Percentiles rank a stretch among this genome's conserved stretches.
phyloP scores from a whole-genome alignment of 1,140 invertebrate species.

The Drosophila pectinifera region DNA sequence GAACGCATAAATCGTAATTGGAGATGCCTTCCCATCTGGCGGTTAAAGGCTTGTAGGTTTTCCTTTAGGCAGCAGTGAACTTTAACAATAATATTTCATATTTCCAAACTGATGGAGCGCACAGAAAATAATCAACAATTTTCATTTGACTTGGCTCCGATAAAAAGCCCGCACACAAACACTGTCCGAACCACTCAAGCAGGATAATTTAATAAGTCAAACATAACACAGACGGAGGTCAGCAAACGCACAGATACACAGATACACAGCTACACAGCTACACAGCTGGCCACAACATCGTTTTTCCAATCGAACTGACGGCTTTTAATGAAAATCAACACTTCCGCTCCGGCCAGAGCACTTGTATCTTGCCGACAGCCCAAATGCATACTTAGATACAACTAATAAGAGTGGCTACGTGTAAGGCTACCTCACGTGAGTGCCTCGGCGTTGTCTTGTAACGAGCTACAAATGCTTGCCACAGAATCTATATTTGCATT shows the following conservation, averaged over 20 bases:
- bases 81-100: constrained; percentile 28
- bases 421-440: constrained; percentile 39
- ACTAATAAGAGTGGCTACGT: constrained; percentile 47
- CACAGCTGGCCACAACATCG: constrained; percentile 38
- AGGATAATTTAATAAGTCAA: constrained; percentile 76
- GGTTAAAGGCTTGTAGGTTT: not conserved
- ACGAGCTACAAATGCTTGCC: constrained; percentile 78
- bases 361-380: constrained; percentile 10
- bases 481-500: constrained; percentile 77
- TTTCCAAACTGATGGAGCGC: constrained; percentile 40
- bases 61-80: not conserved
- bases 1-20: constrained; percentile 29
- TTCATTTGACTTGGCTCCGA: constrained; percentile 65
- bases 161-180: constrained; percentile 29
- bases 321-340: constrained; percentile 70
- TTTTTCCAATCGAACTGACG: constrained; percentile 72
- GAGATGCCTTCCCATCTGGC: not conserved
- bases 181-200: constrained; percentile 54
- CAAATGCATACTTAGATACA: constrained; percentile 15
- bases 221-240: constrained; percentile 12
- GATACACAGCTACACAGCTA: too few species aligned
- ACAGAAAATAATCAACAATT: constrained; percentile 65
- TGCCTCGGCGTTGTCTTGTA: constrained; percentile 39
- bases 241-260: constrained; percentile 10
- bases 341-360: constrained; percentile 47